phyloP scores from a whole-genome alignment of 2,797 vertebrate species.

The Chlorospingus flavigularis region DNA sequence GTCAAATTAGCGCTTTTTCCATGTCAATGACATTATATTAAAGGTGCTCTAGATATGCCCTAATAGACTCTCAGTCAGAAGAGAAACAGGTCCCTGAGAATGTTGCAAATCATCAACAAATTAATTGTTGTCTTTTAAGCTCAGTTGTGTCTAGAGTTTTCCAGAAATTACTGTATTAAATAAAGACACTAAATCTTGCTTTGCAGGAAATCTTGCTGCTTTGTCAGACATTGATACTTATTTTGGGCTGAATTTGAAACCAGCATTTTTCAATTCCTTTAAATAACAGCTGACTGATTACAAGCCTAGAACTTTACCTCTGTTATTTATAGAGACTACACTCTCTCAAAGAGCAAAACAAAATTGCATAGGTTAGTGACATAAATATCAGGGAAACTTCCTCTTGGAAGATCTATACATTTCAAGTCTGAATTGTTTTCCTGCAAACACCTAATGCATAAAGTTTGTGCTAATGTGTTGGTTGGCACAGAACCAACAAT shows the following conservation, averaged over 20 bases:
- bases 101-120: not conserved
- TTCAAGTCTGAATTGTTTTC: conserved; percentile 24
- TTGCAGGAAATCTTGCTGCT: not conserved
- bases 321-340: not conserved
- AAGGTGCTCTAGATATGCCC: not conserved
- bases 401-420: not conserved
- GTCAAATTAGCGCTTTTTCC: not conserved
- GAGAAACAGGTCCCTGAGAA: not conserved
- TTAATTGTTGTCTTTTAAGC: not conserved
- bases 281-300: conserved; percentile 13
- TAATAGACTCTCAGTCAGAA: not conserved
- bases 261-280: not conserved
- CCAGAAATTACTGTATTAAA: not conserved
- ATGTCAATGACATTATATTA: not conserved
- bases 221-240: not conserved
- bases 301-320: not conserved
- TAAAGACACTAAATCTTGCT: not conserved
- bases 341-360: not conserved
- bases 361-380: conserved; percentile 23
- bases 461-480: not conserved
- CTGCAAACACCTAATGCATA: not conserved
- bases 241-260: not conserved
- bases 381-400: conserved; percentile 8
- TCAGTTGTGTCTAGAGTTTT: not conserved
- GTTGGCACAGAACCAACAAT: not conserved